Evolutionary conservation across 2,888 invertebrate species (phyloP), one percentile per base, ranked within the genome.

Genomic region (Unio pictorum): DNA sequence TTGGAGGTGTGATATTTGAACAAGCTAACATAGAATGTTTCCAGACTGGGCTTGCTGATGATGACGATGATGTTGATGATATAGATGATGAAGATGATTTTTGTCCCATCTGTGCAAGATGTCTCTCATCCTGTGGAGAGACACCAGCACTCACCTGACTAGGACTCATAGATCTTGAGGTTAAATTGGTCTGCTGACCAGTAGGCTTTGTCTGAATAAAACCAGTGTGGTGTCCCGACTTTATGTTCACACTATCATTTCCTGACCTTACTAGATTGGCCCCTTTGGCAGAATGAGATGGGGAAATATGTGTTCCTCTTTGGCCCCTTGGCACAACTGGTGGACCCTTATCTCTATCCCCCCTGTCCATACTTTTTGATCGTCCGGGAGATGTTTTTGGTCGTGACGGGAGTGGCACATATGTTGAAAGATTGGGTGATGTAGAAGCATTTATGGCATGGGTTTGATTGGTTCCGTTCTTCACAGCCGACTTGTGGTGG

Each of bases 1-100:
- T 90, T 30, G 91, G 90, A n/a, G 91, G 90, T 56, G 86, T 83
- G 63, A 86, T 83, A 71, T 83, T 81, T 65, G 81, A 72, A 68
- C 81, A 75, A 45, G 91, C 81, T n/a, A 91, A 86, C 59, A 89
- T 64, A 92, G 93, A 87, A 92, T 93, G 92, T 89, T 95, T 95
- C 18, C 78, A 76, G 26, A 72, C 72, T 56, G 79, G 75, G 64
- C 75, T 72, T 45, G 71, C 63, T 23, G 75, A 57, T 61, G 73
- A 64, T 67, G 68, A 54, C 57, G 72, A 55, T 59, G 75, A 63
- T 61, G 72, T 66, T 23, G 64, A 54, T 15, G 65, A 59, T 58
- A 68, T 61, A 58, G 56, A 45, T 17, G 67, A 30, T 57, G 65
- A 28, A 26, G 67, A 20, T 66, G 67, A 56, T 30, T 55, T 23